These are phyloP conservation scores for Amblyjoppa proteus DNA, from an alignment of 2,888 invertebrate species.

Conservation along the genomic window DNA sequence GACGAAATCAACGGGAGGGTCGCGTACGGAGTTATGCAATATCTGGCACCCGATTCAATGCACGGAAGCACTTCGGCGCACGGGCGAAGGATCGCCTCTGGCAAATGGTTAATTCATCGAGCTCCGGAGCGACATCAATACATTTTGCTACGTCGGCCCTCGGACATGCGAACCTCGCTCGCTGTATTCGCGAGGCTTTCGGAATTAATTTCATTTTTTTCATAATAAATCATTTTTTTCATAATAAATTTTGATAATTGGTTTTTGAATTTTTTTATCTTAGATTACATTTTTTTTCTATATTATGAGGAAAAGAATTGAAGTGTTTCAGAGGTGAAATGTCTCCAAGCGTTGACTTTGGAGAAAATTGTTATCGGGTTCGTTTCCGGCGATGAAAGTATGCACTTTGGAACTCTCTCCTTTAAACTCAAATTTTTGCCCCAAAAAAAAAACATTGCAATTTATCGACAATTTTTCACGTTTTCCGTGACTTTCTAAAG, in stretches of 20 bases:
- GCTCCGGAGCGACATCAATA: conserved; percentile 14
- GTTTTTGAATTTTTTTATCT: background rate
- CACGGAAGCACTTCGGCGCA: conserved; percentile 11
- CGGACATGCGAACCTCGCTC: conserved; percentile 12
- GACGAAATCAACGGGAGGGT: conserved; percentile 19
- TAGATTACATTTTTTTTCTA: conserved; percentile 1
- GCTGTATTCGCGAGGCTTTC: background rate
- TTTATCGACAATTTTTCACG: too few species aligned
- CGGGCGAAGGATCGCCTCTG: background rate
- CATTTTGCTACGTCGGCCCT: background rate
- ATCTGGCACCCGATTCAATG: conserved; percentile 35
- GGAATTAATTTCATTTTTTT: background rate
- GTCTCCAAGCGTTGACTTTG: too few species aligned
- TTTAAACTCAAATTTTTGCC: too few species aligned
- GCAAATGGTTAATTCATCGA: conserved; percentile 20
- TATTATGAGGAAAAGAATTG: background rate
- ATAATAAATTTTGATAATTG: too few species aligned
- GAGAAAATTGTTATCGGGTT: too few species aligned
- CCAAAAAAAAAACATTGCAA: too few species aligned
- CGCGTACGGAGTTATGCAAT: background rate
- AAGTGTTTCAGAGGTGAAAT: too few species aligned
- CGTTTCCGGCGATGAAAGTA: too few species aligned
- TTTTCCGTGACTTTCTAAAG: too few species aligned
- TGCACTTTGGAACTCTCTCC: too few species aligned
- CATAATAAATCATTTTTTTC: too few species aligned